Percentiles rank a stretch among this genome's conserved stretches.
Conservation (phyloP, 2,888 invertebrate genomes). For the Camptogramma bilineatum region DNA sequence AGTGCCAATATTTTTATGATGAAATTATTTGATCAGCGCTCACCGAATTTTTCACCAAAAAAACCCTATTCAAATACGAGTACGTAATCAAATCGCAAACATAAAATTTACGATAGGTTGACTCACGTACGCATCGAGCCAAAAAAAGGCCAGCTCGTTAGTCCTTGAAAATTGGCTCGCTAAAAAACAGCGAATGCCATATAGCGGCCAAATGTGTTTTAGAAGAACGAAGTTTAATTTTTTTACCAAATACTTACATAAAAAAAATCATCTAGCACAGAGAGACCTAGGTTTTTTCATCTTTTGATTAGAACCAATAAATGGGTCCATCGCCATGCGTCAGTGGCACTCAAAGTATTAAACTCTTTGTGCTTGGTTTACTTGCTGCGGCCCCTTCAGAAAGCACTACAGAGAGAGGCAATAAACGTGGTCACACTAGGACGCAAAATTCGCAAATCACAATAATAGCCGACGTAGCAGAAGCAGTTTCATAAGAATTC, state of each 20-base stretch:
- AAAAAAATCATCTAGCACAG: no score
- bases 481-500: not conserved
- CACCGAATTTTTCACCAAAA: not conserved
- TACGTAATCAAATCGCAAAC: conserved; percentile 34
- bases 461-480: not conserved
- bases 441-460: not conserved
- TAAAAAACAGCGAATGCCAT: not conserved
- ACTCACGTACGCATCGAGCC: conserved; percentile 47
- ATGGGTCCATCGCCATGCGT: no score
- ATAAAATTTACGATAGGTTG: conserved; percentile 40
- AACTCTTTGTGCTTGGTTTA: no score
- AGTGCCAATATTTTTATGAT: no score
- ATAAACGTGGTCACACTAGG: no score
- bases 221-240: no score
- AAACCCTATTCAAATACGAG: conserved; percentile 22
- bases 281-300: no score
- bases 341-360: no score
- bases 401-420: not conserved
- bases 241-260: no score
- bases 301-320: no score
- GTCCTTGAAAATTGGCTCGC: conserved; percentile 30
- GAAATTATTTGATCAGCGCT: not conserved
- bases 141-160: conserved; percentile 53
- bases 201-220: not conserved
- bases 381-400: no score